These are phyloP conservation scores for Acronicta alni DNA, from an alignment of 2,888 invertebrate genomes.

Conservation along the genomic window DNA sequence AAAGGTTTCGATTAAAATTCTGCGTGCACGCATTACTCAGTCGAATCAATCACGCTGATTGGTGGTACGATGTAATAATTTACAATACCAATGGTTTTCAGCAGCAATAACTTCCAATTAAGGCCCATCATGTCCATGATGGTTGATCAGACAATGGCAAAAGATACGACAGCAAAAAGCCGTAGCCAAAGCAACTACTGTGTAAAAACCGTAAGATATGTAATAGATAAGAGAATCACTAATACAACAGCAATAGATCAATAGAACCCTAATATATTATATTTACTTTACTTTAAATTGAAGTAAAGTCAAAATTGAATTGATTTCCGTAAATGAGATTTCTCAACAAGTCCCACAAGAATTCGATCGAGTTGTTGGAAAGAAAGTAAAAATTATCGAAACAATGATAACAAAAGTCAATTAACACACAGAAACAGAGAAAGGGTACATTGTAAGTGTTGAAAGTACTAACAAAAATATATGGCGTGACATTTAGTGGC, in stretches of 20 bases:
- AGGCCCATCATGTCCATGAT: conserved; percentile 63
- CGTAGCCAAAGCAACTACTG: conserved; percentile 26
- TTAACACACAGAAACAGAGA: conserved; percentile 75
- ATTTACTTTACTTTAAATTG: neutral
- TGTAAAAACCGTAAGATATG: conserved; percentile 22
- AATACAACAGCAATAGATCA: neutral
- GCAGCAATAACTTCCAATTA: conserved; percentile 84
- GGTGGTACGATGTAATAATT: conserved; percentile 74
- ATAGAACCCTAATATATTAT: too few relatives aligned
- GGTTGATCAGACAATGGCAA: conserved; percentile 60
- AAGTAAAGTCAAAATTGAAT: conserved; percentile 17
- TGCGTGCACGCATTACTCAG: conserved; percentile 63
- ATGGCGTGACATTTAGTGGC: conserved; percentile 83
- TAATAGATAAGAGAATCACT: neutral
- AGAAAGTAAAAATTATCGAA: conserved; percentile 70
- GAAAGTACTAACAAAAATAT: conserved; percentile 76
- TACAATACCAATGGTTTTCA: conserved; percentile 73
- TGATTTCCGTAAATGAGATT: conserved; percentile 43
- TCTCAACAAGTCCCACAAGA: conserved; percentile 44
- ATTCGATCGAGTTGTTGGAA: conserved; percentile 61
- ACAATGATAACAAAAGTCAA: conserved; percentile 78
- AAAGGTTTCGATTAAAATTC: conserved; percentile 63
- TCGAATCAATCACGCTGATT: conserved; percentile 79
- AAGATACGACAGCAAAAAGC: conserved; percentile 62
- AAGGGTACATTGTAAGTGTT: conserved; percentile 71